Evolutionary conservation across 2,888 invertebrate species (phyloP).

Genomic region (Ophion obscuratus): DNA sequence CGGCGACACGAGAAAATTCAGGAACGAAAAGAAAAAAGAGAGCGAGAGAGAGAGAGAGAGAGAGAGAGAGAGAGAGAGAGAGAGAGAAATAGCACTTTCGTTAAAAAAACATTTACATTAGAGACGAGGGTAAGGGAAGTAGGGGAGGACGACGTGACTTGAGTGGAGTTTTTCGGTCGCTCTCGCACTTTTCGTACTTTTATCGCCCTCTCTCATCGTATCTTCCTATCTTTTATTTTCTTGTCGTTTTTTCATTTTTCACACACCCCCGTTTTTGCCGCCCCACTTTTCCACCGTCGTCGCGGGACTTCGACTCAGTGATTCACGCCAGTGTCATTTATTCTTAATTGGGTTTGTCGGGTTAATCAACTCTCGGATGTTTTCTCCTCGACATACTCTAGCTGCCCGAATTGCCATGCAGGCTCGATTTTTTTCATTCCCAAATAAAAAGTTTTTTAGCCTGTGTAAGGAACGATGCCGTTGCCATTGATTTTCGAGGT

Average conservation of each 20-base stretch:
- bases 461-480: neutral
- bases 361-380: conserved; percentile 61
- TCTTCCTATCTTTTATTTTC: conserved; percentile 59
- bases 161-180: conserved; percentile 54
- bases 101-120: conserved; percentile 56
- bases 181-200: conserved; percentile 61
- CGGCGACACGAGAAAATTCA: conserved; percentile 60
- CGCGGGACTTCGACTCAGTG: conserved; percentile 72
- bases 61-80: conserved; percentile 17
- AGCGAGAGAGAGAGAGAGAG: neutral
- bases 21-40: conserved; percentile 19
- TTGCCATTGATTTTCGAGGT: neutral
- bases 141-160: conserved; percentile 24
- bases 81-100: conserved; percentile 44
- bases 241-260: conserved; percentile 13
- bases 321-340: conserved; percentile 75
- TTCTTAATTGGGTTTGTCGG: conserved; percentile 77
- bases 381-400: conserved; percentile 16
- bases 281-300: conserved; percentile 68
- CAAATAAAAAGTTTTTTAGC: neutral
- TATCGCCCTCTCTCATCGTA: conserved; percentile 64
- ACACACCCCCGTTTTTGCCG: conserved; percentile 7
- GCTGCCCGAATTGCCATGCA: neutral
- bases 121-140: conserved; percentile 30
- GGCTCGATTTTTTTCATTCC: neutral